Conservation (phyloP, 2,888 invertebrate species). For the Diabrotica balteata region DNA sequence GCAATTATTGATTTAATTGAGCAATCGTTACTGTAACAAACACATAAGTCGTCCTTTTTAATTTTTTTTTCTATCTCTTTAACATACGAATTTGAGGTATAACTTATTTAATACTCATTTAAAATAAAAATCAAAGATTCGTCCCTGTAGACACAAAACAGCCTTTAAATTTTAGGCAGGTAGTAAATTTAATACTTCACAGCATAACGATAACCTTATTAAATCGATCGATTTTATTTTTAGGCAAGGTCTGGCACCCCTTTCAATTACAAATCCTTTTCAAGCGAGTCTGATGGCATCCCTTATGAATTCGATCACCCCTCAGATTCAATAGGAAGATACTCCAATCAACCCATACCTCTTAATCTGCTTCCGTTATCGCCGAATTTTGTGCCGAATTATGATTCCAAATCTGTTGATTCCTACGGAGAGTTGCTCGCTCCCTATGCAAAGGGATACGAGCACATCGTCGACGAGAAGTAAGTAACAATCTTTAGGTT, state of each 20-base stretch:
- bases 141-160: no score
- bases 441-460: slow-evolving; percentile 30
- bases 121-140: no score
- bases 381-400: slow-evolving; percentile 20
- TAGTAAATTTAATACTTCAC: no score
- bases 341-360: slow-evolving; percentile 25
- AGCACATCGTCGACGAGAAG: slow-evolving; percentile 20
- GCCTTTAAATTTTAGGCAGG: no score
- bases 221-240: slow-evolving; percentile 1
- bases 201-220: background rate
- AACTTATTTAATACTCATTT: no score
- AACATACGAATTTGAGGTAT: no score
- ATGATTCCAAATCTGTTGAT: slow-evolving; percentile 15
- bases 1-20: no score
- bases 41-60: no score
- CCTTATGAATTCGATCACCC: slow-evolving; percentile 19
- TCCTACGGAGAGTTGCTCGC: slow-evolving; percentile 15
- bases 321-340: slow-evolving; percentile 22
- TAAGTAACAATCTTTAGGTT: background rate
- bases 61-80: no score
- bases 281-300: slow-evolving; percentile 13
- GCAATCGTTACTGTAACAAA: no score
- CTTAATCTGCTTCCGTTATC: slow-evolving; percentile 23
- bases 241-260: slow-evolving; percentile 20
- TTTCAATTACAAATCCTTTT: slow-evolving; percentile 18